Conservation (phyloP, 2,888 invertebrate genomes). For the Thelaira solivaga region DNA sequence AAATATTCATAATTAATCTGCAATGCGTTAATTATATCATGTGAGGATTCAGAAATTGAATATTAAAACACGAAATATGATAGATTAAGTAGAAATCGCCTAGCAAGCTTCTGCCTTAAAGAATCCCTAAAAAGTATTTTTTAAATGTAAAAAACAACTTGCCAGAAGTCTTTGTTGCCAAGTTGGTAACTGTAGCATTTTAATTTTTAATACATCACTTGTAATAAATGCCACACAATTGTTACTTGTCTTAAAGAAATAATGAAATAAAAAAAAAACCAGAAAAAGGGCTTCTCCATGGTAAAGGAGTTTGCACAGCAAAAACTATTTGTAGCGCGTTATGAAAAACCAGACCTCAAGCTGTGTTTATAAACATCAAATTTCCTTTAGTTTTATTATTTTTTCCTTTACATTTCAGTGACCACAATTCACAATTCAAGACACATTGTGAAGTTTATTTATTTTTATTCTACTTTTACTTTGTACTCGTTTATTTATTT, state of each 20-base stretch:
- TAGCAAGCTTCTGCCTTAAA: background rate
- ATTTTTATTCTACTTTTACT: background rate
- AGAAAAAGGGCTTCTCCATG: slow-evolving; percentile 42
- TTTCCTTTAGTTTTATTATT: slow-evolving; percentile 37
- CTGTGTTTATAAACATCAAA: slow-evolving; percentile 48
- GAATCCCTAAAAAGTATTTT: background rate
- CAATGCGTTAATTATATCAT: too few species aligned
- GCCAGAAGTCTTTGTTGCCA: background rate
- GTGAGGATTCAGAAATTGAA: too few species aligned
- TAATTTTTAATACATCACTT: slow-evolving; percentile 12
- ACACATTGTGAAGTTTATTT: slow-evolving; percentile 30
- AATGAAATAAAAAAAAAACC: background rate
- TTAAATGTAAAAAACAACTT: background rate
- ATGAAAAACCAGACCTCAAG: slow-evolving; percentile 43
- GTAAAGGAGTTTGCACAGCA: background rate
- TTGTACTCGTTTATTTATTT: background rate
- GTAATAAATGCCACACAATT: slow-evolving; percentile 30
- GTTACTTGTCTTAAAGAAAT: slow-evolving; percentile 1
- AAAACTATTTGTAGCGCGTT: background rate
- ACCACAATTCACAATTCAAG: slow-evolving; percentile 50
- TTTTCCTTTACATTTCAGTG: slow-evolving; percentile 11
- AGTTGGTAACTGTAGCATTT: background rate
- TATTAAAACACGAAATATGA: too few species aligned
- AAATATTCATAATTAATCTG: too few species aligned
- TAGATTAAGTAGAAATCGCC: background rate